These are phyloP conservation scores for Paratrypauchen microcephalus DNA, from an alignment of 2,797 vertebrate species.

Conservation along the genomic window DNA sequence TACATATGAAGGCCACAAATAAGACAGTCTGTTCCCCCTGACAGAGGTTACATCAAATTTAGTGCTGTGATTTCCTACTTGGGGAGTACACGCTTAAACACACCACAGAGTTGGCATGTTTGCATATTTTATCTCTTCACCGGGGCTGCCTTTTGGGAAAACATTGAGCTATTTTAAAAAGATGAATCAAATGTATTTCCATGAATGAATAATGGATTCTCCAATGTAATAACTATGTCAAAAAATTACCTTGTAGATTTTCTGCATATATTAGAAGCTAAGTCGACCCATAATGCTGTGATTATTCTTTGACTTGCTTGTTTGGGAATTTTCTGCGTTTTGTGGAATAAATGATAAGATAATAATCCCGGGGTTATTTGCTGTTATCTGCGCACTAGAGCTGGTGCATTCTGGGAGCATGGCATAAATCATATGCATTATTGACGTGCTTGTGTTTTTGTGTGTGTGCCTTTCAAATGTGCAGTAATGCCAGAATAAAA, in stretches of 20 bases:
- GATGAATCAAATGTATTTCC: slow-evolving; percentile 13
- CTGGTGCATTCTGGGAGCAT: background rate
- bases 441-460: background rate
- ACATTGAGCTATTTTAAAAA: slow-evolving; percentile 8
- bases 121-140: slow-evolving; percentile 18
- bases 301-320: background rate
- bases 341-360: background rate
- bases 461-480: slow-evolving; percentile 6
- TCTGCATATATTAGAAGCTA: background rate
- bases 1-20: slow-evolving; percentile 10
- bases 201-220: slow-evolving; percentile 7
- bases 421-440: slow-evolving; percentile 24
- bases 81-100: background rate
- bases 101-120: background rate
- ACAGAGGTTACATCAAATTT: slow-evolving; percentile 20
- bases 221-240: background rate
- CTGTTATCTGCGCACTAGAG: background rate
- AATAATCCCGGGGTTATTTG: background rate
- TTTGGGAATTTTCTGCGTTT: background rate
- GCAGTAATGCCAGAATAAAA: slow-evolving; percentile 9
- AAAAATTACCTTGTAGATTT: background rate
- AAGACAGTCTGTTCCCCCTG: slow-evolving; percentile 21
- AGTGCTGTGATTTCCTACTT: slow-evolving; percentile 12
- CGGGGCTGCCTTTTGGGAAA: background rate
- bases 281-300: background rate